Evolutionary conservation across 2,113 vertebrate genomes (phyloP).

Genomic region (Esox niger): DNA sequence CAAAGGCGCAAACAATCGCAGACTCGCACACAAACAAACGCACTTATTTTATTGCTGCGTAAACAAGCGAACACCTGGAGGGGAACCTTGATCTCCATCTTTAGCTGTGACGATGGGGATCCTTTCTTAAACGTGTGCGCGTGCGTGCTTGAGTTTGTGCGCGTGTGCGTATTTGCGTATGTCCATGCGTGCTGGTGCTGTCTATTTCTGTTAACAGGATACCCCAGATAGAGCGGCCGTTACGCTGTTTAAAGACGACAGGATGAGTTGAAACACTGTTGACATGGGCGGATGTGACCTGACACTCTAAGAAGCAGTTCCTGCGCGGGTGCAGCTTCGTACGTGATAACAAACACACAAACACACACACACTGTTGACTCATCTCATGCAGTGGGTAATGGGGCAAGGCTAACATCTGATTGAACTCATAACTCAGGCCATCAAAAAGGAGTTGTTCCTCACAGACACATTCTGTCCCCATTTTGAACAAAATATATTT

Average conservation of each 20-base stretch:
- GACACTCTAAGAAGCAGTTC: not conserved
- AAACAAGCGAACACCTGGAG: not conserved
- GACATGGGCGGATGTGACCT: not conserved
- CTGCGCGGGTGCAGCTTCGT: not conserved
- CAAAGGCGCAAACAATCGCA: too few relatives aligned
- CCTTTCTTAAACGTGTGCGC: not conserved
- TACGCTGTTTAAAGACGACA: not conserved
- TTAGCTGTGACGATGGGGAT: not conserved
- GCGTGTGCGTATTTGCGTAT: not conserved
- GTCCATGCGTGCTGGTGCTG: not conserved
- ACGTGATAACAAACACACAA: not conserved
- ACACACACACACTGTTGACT: not conserved
- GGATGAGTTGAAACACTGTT: not conserved
- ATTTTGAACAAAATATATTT: too few relatives aligned
- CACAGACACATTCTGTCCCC: not conserved
- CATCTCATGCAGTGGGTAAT: not conserved
- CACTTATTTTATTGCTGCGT: too few relatives aligned
- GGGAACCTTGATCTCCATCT: not conserved
- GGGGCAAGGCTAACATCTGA: too few relatives aligned
- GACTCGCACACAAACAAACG: too few relatives aligned
- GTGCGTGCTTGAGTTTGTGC: not conserved
- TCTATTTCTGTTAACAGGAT: not conserved
- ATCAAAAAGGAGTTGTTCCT: not conserved
- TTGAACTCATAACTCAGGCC: too few relatives aligned
- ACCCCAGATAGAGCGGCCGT: not conserved